Conservation (phyloP, 2,113 vertebrate genomes). For the Calidris pygmaea region DNA sequence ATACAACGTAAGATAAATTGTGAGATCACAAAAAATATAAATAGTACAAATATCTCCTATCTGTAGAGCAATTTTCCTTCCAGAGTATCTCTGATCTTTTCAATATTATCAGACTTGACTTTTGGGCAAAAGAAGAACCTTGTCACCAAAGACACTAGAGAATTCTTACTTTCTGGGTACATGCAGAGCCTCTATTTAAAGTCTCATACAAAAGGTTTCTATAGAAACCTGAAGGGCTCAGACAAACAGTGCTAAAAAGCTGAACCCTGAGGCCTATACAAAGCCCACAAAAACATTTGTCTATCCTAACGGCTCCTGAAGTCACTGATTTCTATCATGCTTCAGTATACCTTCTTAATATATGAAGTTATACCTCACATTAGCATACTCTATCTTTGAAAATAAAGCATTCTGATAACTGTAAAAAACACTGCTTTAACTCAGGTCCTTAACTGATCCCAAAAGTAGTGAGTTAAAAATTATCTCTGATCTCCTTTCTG, state of each 20-base stretch:
- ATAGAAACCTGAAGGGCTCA: conserved; percentile 44
- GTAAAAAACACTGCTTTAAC: neutral
- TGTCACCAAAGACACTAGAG: neutral
- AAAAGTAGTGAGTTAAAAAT: neutral
- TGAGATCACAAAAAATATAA: neutral
- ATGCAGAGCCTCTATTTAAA: conserved; percentile 38
- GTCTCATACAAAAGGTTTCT: conserved; percentile 45
- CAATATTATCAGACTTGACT: neutral
- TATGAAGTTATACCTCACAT: neutral
- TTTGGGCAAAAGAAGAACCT: neutral
- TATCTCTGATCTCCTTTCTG: neutral
- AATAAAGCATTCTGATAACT: neutral
- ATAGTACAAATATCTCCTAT: neutral
- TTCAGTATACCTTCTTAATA: neutral
- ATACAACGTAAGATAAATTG: neutral
- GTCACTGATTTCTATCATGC: neutral
- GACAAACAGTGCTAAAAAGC: neutral
- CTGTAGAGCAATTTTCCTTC: neutral
- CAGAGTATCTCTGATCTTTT: neutral
- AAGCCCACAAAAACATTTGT: neutral
- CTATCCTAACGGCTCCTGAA: neutral
- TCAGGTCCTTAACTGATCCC: neutral
- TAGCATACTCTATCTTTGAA: neutral
- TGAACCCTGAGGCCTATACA: neutral
- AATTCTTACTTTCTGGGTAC: conserved; percentile 6